Percentiles rank a stretch among this genome's conserved stretches.
Evolutionary conservation across 2,888 invertebrate genomes (phyloP).

Genomic region (Mythimna albipuncta): DNA sequence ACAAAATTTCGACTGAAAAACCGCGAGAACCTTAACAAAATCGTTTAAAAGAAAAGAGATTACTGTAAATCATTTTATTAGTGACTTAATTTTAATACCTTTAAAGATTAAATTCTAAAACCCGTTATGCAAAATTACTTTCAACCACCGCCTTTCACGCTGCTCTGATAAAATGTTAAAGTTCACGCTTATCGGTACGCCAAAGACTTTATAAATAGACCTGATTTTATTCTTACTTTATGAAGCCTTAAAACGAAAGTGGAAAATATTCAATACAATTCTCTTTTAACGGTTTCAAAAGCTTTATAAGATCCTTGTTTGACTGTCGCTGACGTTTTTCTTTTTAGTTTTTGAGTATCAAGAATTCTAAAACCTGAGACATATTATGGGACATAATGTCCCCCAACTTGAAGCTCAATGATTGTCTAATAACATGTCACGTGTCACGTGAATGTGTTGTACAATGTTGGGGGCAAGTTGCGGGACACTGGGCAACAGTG

Average conservation of each 20-base stretch:
- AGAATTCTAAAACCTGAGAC: too few species aligned
- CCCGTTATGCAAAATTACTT: conserved; percentile 29
- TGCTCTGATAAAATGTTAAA: conserved; percentile 34
- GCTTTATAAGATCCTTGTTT: neutral
- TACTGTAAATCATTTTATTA: conserved; percentile 9
- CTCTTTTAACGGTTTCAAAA: neutral
- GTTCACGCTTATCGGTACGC: conserved; percentile 38
- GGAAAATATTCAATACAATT: neutral
- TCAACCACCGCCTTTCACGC: conserved; percentile 5
- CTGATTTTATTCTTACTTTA: neutral
- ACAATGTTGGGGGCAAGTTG: too few species aligned
- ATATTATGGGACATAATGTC: too few species aligned
- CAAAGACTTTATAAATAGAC: conserved; percentile 27
- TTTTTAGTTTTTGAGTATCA: neutral
- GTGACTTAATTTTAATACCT: conserved; percentile 3
- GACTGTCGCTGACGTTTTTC: neutral
- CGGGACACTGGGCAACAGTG: too few species aligned
- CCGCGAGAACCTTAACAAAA: neutral
- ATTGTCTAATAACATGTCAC: too few species aligned
- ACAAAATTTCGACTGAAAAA: neutral
- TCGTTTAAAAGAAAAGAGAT: neutral
- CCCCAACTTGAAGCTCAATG: too few species aligned
- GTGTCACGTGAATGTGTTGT: too few species aligned
- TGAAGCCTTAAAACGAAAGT: neutral
- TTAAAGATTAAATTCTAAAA: conserved; percentile 10